Conservation (phyloP, 2,113 vertebrate species). For the Cynopterus brachyotis region DNA sequence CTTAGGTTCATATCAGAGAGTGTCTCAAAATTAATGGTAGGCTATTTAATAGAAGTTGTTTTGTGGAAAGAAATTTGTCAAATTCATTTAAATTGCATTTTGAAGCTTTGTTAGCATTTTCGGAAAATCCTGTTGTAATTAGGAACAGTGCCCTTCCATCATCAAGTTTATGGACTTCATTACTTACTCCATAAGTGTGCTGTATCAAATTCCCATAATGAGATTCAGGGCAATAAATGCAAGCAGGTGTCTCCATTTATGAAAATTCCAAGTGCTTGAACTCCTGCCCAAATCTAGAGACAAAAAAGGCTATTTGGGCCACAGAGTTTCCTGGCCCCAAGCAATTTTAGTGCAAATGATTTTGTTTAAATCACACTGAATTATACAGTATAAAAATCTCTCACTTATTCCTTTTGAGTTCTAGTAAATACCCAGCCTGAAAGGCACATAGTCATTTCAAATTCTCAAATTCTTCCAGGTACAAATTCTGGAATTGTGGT, state of each 20-base stretch:
- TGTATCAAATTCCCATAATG: neutral
- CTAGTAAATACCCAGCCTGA: neutral
- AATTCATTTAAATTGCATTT: conserved; percentile 5
- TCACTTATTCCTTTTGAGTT: neutral
- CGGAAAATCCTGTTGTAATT: neutral
- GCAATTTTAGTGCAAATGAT: neutral
- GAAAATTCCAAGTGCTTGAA: neutral
- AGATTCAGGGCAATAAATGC: conserved; percentile 14
- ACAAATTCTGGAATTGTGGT: neutral
- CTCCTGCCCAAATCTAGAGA: neutral
- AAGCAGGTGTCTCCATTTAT: conserved; percentile 44
- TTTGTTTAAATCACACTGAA: conserved; percentile 48
- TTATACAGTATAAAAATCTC: neutral
- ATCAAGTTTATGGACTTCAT: neutral
- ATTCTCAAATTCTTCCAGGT: neutral
- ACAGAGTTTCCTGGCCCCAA: neutral
- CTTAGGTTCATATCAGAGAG: neutral
- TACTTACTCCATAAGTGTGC: neutral
- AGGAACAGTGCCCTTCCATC: neutral
- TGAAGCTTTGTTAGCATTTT: neutral
- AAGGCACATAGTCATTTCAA: neutral
- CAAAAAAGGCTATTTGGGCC: neutral
- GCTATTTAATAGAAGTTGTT: neutral
- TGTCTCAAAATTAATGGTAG: neutral
- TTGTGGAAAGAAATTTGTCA: neutral